Percentiles rank a stretch among this genome's conserved stretches.
phyloP scores from a whole-genome alignment of 2,113 vertebrate genomes.

The Tyto alba region DNA sequence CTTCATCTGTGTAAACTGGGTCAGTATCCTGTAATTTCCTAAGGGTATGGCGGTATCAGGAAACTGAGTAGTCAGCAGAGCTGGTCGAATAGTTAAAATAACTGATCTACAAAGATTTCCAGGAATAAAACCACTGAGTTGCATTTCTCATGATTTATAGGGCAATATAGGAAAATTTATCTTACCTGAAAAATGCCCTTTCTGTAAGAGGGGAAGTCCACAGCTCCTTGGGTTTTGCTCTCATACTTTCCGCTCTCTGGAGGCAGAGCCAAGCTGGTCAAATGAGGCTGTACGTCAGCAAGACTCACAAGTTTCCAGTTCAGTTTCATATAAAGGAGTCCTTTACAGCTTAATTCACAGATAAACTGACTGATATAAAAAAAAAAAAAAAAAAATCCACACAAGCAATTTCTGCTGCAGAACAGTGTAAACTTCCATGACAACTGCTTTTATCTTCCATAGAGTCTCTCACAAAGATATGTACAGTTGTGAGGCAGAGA shows the following conservation, averaged over 20 bases:
- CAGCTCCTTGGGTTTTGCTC: conserved; percentile 6
- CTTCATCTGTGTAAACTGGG: conserved; percentile 62
- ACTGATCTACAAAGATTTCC: conserved; percentile 63
- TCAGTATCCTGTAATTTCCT: conserved; percentile 62
- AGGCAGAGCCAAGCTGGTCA: conserved; percentile 19
- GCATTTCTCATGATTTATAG: conserved; percentile 41
- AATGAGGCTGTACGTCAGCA: conserved; percentile 1
- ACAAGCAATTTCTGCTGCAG: not conserved
- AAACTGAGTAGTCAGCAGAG: conserved; percentile 52
- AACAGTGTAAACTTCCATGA: not conserved
- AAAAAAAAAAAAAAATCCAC: not conserved
- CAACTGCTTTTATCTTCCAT: not conserved
- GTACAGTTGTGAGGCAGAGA: not conserved
- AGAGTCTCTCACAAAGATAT: not conserved
- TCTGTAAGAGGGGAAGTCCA: conserved; percentile 32
- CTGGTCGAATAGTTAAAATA: conserved; percentile 57
- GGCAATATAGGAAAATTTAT: conserved; percentile 64
- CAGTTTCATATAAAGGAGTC: not conserved
- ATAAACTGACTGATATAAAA: not conserved
- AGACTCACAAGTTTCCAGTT: not conserved
- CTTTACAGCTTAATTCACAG: conserved; percentile 19
- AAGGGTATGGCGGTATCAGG: conserved; percentile 51
- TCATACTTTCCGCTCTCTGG: conserved; percentile 13
- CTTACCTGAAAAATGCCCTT: conserved; percentile 62
- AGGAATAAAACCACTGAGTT: conserved; percentile 46